Conservation (phyloP, 2,797 vertebrate species). For the Chelmon rostratus region DNA sequence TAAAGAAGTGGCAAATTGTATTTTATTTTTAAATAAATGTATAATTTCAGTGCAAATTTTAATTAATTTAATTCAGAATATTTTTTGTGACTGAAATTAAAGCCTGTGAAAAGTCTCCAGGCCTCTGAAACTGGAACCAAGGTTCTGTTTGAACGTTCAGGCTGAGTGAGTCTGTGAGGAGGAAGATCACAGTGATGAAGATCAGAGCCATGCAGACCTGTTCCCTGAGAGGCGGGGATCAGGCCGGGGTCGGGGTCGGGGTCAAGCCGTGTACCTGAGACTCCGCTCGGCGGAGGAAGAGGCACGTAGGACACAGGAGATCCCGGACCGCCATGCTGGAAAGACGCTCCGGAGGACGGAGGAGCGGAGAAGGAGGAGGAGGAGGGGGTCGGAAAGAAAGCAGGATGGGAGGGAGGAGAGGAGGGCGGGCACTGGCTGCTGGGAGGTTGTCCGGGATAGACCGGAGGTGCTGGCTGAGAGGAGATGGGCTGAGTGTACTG, state of each 20-base stretch:
- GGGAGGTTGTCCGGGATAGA: conserved; percentile 76
- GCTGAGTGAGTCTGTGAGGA: conserved; percentile 22
- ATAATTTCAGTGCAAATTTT: too few relatives aligned
- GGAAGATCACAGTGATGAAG: conserved; percentile 12
- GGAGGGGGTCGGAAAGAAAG: conserved; percentile 79
- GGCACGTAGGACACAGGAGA: conserved; percentile 91
- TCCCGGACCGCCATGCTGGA: conserved; percentile 96
- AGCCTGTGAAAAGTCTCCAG: too few relatives aligned
- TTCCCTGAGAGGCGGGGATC: conserved; percentile 91
- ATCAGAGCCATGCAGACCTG: conserved; percentile 81
- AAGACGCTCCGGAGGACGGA: conserved; percentile 88
- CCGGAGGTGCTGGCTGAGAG: conserved; percentile 80
- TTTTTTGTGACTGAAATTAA: too few relatives aligned
- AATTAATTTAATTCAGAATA: too few relatives aligned
- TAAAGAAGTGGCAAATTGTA: too few relatives aligned
- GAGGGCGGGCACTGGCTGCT: conserved; percentile 80
- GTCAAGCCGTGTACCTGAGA: conserved; percentile 94
- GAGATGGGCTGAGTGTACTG: conserved; percentile 83
- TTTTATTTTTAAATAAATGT: too few relatives aligned
- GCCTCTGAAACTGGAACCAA: too few relatives aligned
- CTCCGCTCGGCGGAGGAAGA: conserved; percentile 87
- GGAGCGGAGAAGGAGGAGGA: conserved; percentile 77
- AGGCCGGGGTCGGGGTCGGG: conserved; percentile 83
- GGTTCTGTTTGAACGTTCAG: not conserved
- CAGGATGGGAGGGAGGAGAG: conserved; percentile 67